Conservation (phyloP, 2,797 vertebrate species). For the Lacerta viridis region DNA sequence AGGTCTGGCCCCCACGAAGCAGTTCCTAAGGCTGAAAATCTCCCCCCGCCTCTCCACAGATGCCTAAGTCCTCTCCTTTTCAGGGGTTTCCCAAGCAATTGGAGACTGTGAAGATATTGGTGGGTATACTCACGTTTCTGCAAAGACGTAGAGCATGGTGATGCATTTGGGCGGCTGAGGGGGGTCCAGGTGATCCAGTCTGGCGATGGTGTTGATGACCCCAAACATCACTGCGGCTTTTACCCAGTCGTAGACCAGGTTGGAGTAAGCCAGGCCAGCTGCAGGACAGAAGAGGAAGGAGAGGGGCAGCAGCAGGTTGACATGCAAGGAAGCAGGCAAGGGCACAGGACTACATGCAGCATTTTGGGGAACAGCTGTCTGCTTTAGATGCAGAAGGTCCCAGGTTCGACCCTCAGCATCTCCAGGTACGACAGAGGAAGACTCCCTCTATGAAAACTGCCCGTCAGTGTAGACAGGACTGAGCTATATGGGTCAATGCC, state of each 20-base stretch:
- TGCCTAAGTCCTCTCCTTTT: too few species aligned
- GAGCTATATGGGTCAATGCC: too few species aligned
- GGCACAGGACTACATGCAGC: too few species aligned
- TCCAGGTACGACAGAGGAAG: too few species aligned
- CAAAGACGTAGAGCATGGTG: conserved; percentile 95
- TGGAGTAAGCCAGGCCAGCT: conserved; percentile 95
- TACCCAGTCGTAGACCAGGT: conserved; percentile 97
- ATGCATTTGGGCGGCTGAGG: conserved; percentile 96
- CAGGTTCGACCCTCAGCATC: not conserved
- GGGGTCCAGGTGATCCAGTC: conserved; percentile 93
- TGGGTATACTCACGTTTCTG: conserved; percentile 90
- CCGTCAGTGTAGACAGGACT: too few species aligned
- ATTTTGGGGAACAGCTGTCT: not conserved
- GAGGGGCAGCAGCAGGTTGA: not conserved
- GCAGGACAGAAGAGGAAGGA: conserved; percentile 28
- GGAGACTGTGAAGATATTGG: too few species aligned
- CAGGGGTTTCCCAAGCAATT: too few species aligned
- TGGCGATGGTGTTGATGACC: conserved; percentile 90
- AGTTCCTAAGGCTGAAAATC: too few species aligned
- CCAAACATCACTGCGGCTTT: conserved; percentile 97
- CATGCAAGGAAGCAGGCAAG: not conserved
- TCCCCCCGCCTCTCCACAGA: too few species aligned
- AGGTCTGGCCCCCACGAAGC: too few species aligned
- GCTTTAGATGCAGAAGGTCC: too few species aligned
- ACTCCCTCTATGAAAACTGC: too few species aligned